These are phyloP conservation scores for Arenaria interpres DNA, from an alignment of 2,113 vertebrate species.

Conservation along the genomic window DNA sequence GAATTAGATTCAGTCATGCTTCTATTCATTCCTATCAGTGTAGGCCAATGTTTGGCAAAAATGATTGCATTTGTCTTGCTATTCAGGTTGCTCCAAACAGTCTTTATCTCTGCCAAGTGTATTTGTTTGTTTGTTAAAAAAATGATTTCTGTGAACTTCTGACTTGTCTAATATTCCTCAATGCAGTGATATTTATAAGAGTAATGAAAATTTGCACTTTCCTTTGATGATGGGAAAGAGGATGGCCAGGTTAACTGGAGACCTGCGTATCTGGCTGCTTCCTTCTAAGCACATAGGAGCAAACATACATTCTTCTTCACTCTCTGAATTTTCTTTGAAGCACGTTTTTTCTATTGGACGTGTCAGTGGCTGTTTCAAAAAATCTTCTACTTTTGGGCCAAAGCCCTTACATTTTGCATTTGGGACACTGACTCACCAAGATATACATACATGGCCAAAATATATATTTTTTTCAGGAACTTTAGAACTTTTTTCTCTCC, in stretches of 20 bases:
- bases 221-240: background rate
- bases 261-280: background rate
- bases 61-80: background rate
- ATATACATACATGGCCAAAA: background rate
- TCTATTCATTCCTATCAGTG: background rate
- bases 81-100: background rate
- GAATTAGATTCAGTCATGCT: background rate
- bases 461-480: background rate
- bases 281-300: background rate
- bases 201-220: background rate
- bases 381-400: background rate
- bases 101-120: background rate
- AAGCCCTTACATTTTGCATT: background rate
- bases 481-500: background rate
- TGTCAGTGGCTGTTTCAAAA: background rate
- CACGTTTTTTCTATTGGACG: background rate
- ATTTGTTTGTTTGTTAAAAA: background rate
- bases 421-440: background rate
- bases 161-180: background rate
- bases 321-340: slow-evolving; percentile 21
- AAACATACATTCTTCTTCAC: background rate
- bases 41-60: background rate
- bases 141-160: background rate
- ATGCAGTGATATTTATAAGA: background rate
- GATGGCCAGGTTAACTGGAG: background rate